Percentiles rank a stretch among this genome's conserved stretches.
These are phyloP conservation scores for Sphenopsis melanotis DNA, from an alignment of 2,797 vertebrate genomes.

Conservation along the genomic window DNA sequence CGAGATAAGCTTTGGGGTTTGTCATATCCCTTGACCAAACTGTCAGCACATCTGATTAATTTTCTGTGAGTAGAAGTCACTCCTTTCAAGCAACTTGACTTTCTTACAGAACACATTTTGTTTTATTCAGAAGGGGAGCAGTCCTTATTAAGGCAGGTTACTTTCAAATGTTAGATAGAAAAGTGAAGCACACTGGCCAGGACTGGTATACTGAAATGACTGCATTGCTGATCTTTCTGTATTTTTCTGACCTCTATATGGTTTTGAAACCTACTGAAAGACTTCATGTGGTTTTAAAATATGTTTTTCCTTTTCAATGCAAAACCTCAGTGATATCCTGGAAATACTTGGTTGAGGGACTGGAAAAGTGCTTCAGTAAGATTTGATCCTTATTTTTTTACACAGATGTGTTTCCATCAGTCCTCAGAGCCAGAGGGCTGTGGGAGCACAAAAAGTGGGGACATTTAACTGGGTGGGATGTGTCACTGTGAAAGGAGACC, in stretches of 20 bases:
- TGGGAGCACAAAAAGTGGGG: neutral
- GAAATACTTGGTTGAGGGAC: neutral
- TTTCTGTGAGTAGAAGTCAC: neutral
- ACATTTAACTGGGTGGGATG: neutral
- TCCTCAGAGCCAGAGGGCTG: neutral
- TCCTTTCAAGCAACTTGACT: neutral
- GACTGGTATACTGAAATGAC: neutral
- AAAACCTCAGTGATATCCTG: neutral
- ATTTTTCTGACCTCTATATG: neutral
- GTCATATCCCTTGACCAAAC: neutral
- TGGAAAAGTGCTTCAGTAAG: neutral
- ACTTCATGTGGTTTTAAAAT: neutral
- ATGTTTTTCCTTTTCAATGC: neutral
- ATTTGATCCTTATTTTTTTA: neutral
- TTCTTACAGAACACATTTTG: neutral
- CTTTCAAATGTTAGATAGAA: neutral
- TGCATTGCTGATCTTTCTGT: neutral
- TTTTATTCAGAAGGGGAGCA: rapidly evolving
- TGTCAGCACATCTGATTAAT: neutral
- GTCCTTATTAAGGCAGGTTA: neutral
- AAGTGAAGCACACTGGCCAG: neutral
- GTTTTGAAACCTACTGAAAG: neutral
- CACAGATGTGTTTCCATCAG: neutral
- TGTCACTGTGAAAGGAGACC: neutral
- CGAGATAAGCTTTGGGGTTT: neutral